These are phyloP conservation scores for Asteroscopus sphinx DNA, from an alignment of 2,888 invertebrate genomes.

Conservation along the genomic window DNA sequence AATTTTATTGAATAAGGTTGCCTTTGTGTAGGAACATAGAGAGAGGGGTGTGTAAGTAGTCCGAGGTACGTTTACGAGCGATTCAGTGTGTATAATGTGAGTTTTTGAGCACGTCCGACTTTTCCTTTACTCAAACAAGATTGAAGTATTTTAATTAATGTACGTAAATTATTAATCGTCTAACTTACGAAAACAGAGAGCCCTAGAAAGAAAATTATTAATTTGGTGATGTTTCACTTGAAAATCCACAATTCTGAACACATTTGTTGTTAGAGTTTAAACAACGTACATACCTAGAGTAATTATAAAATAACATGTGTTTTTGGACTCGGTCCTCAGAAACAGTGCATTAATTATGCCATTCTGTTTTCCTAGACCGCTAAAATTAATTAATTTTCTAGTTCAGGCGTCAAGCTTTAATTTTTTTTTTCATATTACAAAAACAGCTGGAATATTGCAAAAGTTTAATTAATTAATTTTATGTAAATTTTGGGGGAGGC, in stretches of 20 bases:
- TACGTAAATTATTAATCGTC: slow-evolving; percentile 1
- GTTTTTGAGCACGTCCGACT: slow-evolving; percentile 14
- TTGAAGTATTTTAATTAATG: neutral
- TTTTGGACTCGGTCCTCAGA: slow-evolving; percentile 17
- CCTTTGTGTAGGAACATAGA: slow-evolving; percentile 49
- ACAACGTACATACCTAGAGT: slow-evolving; percentile 10
- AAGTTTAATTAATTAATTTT: no score
- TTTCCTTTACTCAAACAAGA: slow-evolving; percentile 11
- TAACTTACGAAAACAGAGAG: neutral
- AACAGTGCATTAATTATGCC: slow-evolving; percentile 41
- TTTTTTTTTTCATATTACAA: slow-evolving; percentile 16
- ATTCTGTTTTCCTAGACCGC: slow-evolving; percentile 5
- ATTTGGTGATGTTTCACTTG: slow-evolving; percentile 1
- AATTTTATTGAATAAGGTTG: slow-evolving; percentile 60
- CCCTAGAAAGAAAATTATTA: slow-evolving; percentile 4
- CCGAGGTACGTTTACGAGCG: slow-evolving; percentile 38
- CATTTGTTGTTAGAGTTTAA: slow-evolving; percentile 12
- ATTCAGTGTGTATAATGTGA: slow-evolving; percentile 33
- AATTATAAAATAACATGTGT: slow-evolving; percentile 23
- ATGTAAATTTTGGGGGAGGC: no score
- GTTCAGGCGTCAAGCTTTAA: slow-evolving; percentile 11
- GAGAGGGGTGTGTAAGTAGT: slow-evolving; percentile 37
- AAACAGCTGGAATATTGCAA: neutral
- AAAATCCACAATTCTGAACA: slow-evolving; percentile 13
- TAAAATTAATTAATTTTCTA: slow-evolving; percentile 16